phyloP scores from a whole-genome alignment of 2,888 invertebrate genomes.

The Antheraea yamamai region DNA sequence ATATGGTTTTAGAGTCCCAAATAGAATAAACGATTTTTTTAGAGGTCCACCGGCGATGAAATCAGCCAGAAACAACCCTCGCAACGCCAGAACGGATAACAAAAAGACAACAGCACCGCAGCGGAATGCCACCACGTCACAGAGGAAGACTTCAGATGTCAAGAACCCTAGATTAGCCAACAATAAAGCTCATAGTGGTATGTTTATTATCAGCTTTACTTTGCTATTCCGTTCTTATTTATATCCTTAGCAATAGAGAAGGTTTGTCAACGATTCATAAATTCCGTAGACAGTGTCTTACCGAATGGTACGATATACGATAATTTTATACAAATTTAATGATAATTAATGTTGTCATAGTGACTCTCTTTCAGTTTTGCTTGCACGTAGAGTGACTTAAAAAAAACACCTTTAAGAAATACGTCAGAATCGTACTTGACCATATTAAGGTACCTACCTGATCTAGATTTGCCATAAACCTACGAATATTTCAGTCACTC shows the following conservation, averaged over 20 bases:
- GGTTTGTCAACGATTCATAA: no score
- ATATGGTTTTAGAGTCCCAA: neutral
- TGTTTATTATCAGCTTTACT: conserved; percentile 29
- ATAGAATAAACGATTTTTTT: conserved; percentile 14
- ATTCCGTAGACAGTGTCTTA: neutral
- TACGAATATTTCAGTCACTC: no score
- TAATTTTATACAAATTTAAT: no score
- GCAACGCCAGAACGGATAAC: conserved; percentile 52
- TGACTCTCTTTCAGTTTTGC: no score
- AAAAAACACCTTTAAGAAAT: no score
- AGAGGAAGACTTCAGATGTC: conserved; percentile 65
- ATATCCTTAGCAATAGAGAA: neutral
- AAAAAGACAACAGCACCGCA: conserved; percentile 55
- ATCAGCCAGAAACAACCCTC: conserved; percentile 66
- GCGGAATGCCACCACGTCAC: conserved; percentile 66
- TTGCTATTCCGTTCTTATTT: neutral
- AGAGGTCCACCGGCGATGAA: conserved; percentile 69
- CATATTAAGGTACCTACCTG: no score
- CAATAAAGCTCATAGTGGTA: conserved; percentile 71
- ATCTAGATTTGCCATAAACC: no score
- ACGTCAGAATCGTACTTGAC: no score
- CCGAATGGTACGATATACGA: no score
- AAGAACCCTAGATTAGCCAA: conserved; percentile 61
- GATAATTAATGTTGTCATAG: no score
- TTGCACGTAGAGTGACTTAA: no score